Conservation (phyloP, 37 sponge, comb jelly and placozoan species). For the Amphimedon queenslandica region DNA sequence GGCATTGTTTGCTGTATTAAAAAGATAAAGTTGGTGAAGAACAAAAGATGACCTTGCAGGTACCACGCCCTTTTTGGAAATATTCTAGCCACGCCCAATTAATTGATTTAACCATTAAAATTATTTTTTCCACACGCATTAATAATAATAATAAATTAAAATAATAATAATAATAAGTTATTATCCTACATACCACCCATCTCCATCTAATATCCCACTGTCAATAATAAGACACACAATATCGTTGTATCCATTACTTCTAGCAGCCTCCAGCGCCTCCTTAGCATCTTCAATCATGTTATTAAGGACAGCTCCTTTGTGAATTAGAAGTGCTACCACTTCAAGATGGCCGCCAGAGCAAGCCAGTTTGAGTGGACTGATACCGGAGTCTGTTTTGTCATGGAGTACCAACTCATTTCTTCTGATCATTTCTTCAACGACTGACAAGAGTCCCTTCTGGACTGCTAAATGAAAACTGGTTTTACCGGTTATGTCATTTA, state of each 20-base stretch:
- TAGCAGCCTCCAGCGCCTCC: conserved; percentile 40
- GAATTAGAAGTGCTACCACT: conserved; percentile 61
- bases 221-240: conserved; percentile 59
- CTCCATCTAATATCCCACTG: conserved; percentile 58
- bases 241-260: conserved; percentile 64
- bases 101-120: too few relatives aligned
- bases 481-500: conserved; percentile 36
- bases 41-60: too few relatives aligned
- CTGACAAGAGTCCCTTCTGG: conserved; percentile 26
- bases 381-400: conserved; percentile 13
- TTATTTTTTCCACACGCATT: too few relatives aligned
- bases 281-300: conserved; percentile 58
- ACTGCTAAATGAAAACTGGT: conserved; percentile 67
- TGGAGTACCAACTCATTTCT: conserved; percentile 36
- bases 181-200: not conserved
- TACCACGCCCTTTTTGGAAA: too few relatives aligned
- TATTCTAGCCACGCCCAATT: too few relatives aligned
- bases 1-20: not conserved
- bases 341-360: conserved; percentile 57
- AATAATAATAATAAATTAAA: too few relatives aligned
- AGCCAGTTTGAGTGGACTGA: conserved; percentile 49
- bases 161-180: too few relatives aligned
- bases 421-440: conserved; percentile 52
- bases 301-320: conserved; percentile 72
- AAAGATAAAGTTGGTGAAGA: too few relatives aligned